Percentiles rank a stretch among this genome's conserved stretches.
phyloP scores from a whole-genome alignment of 2,797 vertebrate species.

The Falco rusticolus region DNA sequence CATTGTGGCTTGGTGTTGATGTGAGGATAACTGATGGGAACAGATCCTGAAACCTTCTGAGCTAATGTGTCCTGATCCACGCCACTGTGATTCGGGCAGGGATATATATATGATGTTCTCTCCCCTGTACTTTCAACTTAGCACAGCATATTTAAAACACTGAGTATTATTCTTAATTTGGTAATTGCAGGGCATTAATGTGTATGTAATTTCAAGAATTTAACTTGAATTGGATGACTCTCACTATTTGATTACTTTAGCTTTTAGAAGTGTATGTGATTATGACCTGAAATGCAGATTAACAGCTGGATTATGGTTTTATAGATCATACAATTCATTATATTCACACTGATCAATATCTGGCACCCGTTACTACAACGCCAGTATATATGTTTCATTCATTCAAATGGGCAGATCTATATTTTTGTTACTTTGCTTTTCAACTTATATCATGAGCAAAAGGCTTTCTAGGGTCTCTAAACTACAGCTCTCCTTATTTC shows the following conservation, averaged over 20 bases:
- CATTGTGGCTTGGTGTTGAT: conserved; percentile 19
- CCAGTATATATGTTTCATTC: conserved; percentile 74
- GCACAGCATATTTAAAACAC: conserved; percentile 40
- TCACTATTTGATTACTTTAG: conserved; percentile 74
- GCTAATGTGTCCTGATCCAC: not conserved
- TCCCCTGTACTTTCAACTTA: not conserved
- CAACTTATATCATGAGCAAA: conserved; percentile 54
- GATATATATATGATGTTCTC: not conserved
- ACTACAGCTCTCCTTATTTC: conserved; percentile 29
- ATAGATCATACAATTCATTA: conserved; percentile 82
- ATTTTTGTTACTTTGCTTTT: conserved; percentile 72
- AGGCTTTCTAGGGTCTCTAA: conserved; percentile 32
- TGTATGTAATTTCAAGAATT: conserved; percentile 77
- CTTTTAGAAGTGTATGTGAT: conserved; percentile 76
- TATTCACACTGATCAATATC: conserved; percentile 78
- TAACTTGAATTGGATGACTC: conserved; percentile 73
- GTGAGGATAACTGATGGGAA: conserved; percentile 11
- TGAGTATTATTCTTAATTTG: conserved; percentile 66
- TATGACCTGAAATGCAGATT: conserved; percentile 79
- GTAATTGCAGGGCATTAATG: conserved; percentile 74
- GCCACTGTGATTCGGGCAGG: not conserved
- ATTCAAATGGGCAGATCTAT: conserved; percentile 72
- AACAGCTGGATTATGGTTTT: conserved; percentile 79
- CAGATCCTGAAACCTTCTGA: not conserved
- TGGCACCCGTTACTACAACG: conserved; percentile 73